phyloP scores from a whole-genome alignment of 2,888 invertebrate species.

The Plusia festucae region DNA sequence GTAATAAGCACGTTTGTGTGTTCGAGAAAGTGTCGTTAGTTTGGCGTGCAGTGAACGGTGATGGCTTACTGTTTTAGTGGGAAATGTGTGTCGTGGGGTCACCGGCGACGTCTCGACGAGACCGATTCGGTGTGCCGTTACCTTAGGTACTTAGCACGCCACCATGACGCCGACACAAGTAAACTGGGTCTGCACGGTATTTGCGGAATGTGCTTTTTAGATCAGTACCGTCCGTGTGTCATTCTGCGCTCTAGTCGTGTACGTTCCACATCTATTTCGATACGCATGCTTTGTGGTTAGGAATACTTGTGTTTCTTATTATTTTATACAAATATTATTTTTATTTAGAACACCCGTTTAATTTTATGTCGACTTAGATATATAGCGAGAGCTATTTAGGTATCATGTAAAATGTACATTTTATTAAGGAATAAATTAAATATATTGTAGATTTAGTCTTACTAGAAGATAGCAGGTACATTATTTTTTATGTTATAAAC shows the following conservation, averaged over 20 bases:
- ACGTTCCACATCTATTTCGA: slow-evolving; percentile 41
- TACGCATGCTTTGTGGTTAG: slow-evolving; percentile 20
- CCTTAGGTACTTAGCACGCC: slow-evolving; percentile 53
- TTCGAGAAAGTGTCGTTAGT: slow-evolving; percentile 63
- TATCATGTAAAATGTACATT: no score
- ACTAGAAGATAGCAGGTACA: no score
- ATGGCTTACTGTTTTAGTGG: slow-evolving; percentile 59
- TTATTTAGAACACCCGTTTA: no score
- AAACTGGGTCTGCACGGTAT: slow-evolving; percentile 57
- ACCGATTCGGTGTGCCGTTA: slow-evolving; percentile 70
- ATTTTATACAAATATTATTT: neutral
- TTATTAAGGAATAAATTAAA: no score
- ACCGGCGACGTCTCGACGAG: slow-evolving; percentile 57
- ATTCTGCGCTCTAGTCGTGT: slow-evolving; percentile 35
- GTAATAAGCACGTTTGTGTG: slow-evolving; percentile 44
- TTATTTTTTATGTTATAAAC: no score
- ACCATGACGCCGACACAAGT: slow-evolving; percentile 48
- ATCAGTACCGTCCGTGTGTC: slow-evolving; percentile 36
- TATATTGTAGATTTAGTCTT: no score
- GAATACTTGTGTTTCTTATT: slow-evolving; percentile 16
- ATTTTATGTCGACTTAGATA: no score
- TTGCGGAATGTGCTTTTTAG: slow-evolving; percentile 54
- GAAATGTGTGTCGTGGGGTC: slow-evolving; percentile 72
- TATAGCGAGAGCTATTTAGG: no score
- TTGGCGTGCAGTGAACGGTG: slow-evolving; percentile 58